phyloP scores from a whole-genome alignment of 2,888 invertebrate genomes.

The Coecobrya sp. region DNA sequence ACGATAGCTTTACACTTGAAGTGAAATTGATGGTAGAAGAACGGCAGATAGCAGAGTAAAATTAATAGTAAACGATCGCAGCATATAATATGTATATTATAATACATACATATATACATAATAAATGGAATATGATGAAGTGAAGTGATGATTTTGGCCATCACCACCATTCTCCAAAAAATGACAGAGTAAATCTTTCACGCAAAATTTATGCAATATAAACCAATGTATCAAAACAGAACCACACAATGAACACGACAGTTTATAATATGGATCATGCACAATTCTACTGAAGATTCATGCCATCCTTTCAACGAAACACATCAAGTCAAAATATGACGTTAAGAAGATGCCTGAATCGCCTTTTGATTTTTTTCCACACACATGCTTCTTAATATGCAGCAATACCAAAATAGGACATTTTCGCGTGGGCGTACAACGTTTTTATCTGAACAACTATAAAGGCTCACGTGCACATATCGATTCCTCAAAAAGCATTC shows the following conservation, averaged over 20 bases:
- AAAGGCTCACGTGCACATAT: background rate
- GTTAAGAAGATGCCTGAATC: background rate
- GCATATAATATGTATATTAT: no score
- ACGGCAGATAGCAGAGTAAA: no score
- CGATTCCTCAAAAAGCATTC: background rate
- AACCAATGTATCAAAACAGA: no score
- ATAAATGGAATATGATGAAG: no score
- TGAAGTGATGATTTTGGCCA: background rate
- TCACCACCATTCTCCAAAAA: background rate
- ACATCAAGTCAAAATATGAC: background rate
- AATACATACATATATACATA: no score
- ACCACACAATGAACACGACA: no score
- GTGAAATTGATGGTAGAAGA: no score
- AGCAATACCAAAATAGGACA: background rate
- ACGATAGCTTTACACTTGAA: background rate
- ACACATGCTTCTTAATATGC: background rate
- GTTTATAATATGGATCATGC: no score
- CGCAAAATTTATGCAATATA: background rate
- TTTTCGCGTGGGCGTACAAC: background rate
- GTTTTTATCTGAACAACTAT: background rate
- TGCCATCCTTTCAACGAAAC: background rate
- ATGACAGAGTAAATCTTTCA: background rate
- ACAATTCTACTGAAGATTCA: background rate
- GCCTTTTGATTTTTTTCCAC: background rate
- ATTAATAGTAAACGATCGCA: no score